Conservation (phyloP, 2,797 vertebrate genomes). For the Furcifer pardalis region DNA sequence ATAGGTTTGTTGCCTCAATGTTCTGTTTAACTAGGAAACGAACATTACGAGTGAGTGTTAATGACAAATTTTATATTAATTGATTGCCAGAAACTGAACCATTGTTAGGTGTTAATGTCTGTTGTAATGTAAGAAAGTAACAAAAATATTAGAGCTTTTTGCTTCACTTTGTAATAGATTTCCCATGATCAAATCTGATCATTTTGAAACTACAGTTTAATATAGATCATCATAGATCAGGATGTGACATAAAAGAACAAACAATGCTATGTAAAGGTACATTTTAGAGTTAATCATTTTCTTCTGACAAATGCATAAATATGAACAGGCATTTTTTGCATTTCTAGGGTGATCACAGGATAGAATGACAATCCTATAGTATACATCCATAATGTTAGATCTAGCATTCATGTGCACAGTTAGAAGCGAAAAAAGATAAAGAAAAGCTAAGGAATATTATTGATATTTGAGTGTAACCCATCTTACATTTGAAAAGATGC, state of each 20-base stretch:
- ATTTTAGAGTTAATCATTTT: constrained; percentile 54
- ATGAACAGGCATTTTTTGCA: not conserved
- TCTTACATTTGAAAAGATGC: too few species aligned
- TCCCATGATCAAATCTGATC: not conserved
- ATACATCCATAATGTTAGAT: too few species aligned
- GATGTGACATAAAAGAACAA: constrained; percentile 13
- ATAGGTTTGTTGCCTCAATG: not conserved
- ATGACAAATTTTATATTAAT: too few species aligned
- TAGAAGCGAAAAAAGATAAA: too few species aligned
- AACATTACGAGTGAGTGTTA: too few species aligned
- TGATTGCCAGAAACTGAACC: not conserved
- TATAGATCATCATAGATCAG: not conserved
- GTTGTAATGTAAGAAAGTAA: not conserved
- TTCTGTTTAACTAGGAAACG: not conserved
- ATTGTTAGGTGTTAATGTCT: not conserved
- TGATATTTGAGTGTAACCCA: too few species aligned
- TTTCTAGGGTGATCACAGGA: not conserved
- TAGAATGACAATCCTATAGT: too few species aligned
- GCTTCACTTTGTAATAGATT: not conserved
- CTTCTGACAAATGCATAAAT: too few species aligned
- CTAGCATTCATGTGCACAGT: too few species aligned
- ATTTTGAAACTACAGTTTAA: not conserved
- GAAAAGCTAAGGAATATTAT: too few species aligned
- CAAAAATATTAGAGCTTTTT: not conserved
- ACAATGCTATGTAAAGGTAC: not conserved